Evolutionary conservation across 30 jellyfish, hydroid and myxozoan genomes (phyloP), one percentile per base, ranked within the genome.

Genomic region (Sanderia malayensis): DNA sequence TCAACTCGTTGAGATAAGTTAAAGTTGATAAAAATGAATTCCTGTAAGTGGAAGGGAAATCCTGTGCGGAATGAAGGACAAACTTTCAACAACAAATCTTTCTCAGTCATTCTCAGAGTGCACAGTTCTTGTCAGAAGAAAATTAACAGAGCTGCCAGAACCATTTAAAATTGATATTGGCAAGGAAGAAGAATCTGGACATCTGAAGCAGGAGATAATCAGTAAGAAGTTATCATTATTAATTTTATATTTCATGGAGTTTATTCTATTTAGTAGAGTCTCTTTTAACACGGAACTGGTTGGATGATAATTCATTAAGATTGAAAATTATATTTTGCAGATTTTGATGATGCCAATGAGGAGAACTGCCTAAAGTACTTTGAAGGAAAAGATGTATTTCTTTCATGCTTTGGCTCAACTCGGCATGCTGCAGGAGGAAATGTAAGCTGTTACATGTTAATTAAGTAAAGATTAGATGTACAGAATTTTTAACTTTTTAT

Each of bases 371-470:
- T 65, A 4, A 61, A 85, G 59, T 81, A 85, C 49, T 86, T 93
- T 68, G 94, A 84, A 46, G 96, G 95, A 17, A 70, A 65, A 49
- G 94, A 80, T 59, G 95, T 79, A 2, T 93, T 37, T 53, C 46
- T 93, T 22, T 66, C 95, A 11, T 74, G 94, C 41, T 81, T 93
- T 58, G 99, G 99, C 32, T 85, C 99, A 32, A 93, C 99, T 7
- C 61, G 95, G 53, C 60, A 71, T 44, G 66, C 46, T 29, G 99
- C 99, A 47, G 99, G 99, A 32, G 86, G 89, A 44, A 52, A 32
- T 31, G 89, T 78, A 53, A 46, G 81, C 19, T 49, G n/a, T n/a
- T n/a, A n/a, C n/a, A n/a, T n/a, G n/a, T n/a, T n/a, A n/a, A n/a
- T n/a, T n/a, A n/a, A n/a, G n/a, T n/a, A n/a, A n/a, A n/a, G n/a